Percentiles rank a stretch among this genome's conserved stretches.
Conservation (phyloP, 2,888 invertebrate species). For the Pseudococcus viburni region DNA sequence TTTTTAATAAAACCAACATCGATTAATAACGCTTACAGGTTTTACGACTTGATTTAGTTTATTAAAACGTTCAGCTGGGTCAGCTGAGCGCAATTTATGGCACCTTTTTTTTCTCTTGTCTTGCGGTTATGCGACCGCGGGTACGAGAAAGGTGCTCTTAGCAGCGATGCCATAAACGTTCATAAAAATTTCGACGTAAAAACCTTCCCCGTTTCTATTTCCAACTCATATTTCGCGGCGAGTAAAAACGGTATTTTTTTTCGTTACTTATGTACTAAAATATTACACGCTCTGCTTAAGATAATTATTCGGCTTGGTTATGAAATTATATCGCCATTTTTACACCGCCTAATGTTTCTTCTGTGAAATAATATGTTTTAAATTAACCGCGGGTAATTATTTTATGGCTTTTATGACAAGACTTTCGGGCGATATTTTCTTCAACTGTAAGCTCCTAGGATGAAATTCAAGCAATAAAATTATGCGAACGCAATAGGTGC, state of each 20-base stretch:
- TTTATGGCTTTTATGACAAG: neutral
- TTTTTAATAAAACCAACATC: constrained; percentile 40
- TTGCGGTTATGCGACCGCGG: neutral
- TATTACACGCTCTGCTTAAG: constrained; percentile 7
- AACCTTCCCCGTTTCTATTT: neutral
- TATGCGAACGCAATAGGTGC: no score
- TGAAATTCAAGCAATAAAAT: no score
- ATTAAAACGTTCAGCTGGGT: constrained; percentile 24
- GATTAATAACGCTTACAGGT: constrained; percentile 43
- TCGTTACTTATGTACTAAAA: constrained; percentile 14
- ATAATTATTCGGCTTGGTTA: neutral
- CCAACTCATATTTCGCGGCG: constrained; percentile 28
- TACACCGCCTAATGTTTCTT: neutral
- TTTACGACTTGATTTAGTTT: constrained; percentile 57
- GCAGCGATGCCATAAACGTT: constrained; percentile 35
- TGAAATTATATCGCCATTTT: neutral
- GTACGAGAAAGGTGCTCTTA: constrained; percentile 26
- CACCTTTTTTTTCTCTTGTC: neutral
- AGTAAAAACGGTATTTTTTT: constrained; percentile 37
- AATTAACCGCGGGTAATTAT: neutral
- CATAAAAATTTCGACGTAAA: constrained; percentile 26
- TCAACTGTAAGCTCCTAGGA: neutral
- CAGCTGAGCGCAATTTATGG: constrained; percentile 48
- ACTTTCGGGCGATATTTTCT: neutral
- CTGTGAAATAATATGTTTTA: neutral